Base-by-base conservation (phyloP, 2,113 vertebrate species). In the Chaetodon trifascialis region DNA sequence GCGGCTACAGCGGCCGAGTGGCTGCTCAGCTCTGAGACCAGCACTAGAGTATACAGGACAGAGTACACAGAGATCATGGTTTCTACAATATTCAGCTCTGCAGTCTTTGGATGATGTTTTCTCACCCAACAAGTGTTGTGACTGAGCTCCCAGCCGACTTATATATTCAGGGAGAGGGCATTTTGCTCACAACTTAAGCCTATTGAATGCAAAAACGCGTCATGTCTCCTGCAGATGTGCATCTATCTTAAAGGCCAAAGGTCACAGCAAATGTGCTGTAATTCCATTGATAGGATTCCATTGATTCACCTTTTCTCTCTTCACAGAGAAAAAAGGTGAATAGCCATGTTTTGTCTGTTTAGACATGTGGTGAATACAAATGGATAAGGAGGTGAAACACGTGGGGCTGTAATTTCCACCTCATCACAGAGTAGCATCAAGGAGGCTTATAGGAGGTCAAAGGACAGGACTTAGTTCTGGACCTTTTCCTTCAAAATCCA, bases 1-100 rank as follows among this genome's bases (percentile, higher is more conserved):
- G 95, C 91, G 62, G 97, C 96, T 51, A 90, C 73, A 16, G 95
- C 92, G 74, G 92, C 86, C 38, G 91, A 93, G 90, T 86, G 80
- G 25, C 94, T 82, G 87, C 94, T 94, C 79, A 95, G 94, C 94
- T 95, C 95, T 56, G 97, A 95, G 90, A 98, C 94, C 67, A 99
- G 92, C 91, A 94, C 94, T 38, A 97, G 83, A 62, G 91, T 92
- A 25, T 97, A 89, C 65, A 98, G 80, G 80, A 97, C 25, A 0
- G 90, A 89, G 58, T 86, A 95, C 23, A 92, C 83, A 59, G 96
- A 95, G 74, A 91, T 85, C 93, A 86, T 96, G 94, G 93, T 95
- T 60, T 74, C 91, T 76, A 58, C 81, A 38, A 73, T 85, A 69
- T 93, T 71, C 73, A 3, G 56, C 67, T 52, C 79, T 38, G 0